Evolutionary conservation across 30 jellyfish, hydroid and myxozoan genomes (phyloP).

Genomic region (Cassiopea andromeda): DNA sequence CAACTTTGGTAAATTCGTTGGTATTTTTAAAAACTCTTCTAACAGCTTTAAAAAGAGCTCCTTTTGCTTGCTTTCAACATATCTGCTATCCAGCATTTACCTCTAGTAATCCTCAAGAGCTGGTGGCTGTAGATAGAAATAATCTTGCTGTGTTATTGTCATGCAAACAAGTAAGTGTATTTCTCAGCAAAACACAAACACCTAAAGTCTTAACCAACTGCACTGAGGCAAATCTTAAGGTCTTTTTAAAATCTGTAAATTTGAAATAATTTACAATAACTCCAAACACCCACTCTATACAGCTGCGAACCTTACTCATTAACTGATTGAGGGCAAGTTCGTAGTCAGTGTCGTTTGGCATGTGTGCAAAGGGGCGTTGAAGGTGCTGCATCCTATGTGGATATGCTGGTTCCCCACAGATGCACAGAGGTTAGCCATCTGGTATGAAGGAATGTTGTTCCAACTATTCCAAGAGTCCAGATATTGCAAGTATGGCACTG

Average conservation of each 20-base stretch:
- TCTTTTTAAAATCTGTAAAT: not conserved
- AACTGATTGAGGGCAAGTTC: not conserved
- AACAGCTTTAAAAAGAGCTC: not conserved
- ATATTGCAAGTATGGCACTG: not conserved
- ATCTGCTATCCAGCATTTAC: no score
- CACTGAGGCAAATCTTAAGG: not conserved
- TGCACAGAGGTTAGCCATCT: not conserved
- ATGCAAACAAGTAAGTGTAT: not conserved
- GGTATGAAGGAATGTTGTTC: not conserved
- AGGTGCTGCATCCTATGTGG: not conserved
- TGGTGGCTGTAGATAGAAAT: not conserved
- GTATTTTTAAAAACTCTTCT: not conserved
- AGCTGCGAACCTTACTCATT: not conserved
- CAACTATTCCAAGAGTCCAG: not conserved
- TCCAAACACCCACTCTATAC: not conserved
- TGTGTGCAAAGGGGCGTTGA: not conserved
- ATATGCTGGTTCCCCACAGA: not conserved
- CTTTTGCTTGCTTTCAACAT: no score
- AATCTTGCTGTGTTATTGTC: not conserved
- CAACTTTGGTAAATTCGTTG: no score
- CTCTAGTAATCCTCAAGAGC: not conserved
- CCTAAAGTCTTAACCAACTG: not conserved
- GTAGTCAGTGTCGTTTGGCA: not conserved
- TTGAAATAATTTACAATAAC: not conserved
- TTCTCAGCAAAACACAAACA: not conserved